A percentile compares a stretch with the other conserved stretches of the same genome.
phyloP scores from a whole-genome alignment of 2,888 invertebrate genomes.

The Galerucella nymphaeae region DNA sequence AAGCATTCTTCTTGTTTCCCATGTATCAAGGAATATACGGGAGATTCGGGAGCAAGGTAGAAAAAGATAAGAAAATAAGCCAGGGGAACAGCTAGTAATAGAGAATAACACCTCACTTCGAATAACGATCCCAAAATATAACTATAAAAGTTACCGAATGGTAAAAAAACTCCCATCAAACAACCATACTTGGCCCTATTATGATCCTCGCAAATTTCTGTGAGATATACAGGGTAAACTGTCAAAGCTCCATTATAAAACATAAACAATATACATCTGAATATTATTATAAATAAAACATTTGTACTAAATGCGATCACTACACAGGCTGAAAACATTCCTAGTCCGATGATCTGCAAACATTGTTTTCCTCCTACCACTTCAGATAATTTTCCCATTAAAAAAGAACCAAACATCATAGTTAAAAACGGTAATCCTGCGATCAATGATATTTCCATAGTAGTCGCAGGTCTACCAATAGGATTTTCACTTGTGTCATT shows the following conservation, averaged over 20 bases:
- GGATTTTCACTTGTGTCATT: constrained; percentile 44
- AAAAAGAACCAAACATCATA: constrained; percentile 41
- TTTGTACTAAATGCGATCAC: constrained; percentile 37
- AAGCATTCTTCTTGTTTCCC: constrained; percentile 16
- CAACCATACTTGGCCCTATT: constrained; percentile 36
- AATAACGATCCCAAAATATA: constrained; percentile 33
- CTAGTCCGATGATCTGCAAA: constrained; percentile 71
- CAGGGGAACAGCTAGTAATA: constrained; percentile 29
- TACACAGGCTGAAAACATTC: constrained; percentile 68
- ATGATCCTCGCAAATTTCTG: constrained; percentile 38
- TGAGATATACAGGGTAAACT: constrained; percentile 26
- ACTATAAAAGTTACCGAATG: constrained; percentile 35
- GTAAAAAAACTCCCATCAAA: constrained; percentile 27
- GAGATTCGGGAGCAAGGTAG: constrained; percentile 33
- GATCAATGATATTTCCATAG: constrained; percentile 44
- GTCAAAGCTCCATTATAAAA: constrained; percentile 25
- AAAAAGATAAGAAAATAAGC: constrained; percentile 22
- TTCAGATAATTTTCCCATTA: constrained; percentile 39
- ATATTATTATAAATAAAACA: constrained; percentile 27
- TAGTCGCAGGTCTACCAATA: constrained; percentile 36
- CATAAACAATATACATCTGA: constrained; percentile 25
- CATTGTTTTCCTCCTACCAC: constrained; percentile 72
- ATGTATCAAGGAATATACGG: constrained; percentile 16
- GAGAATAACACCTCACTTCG: constrained; percentile 17
- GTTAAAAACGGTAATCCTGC: constrained; percentile 42